A percentile compares a stretch with the other conserved stretches of the same genome.
These are phyloP conservation scores for Leptothorax acervorum DNA, from an alignment of 2,888 invertebrate species.

Conservation along the genomic window DNA sequence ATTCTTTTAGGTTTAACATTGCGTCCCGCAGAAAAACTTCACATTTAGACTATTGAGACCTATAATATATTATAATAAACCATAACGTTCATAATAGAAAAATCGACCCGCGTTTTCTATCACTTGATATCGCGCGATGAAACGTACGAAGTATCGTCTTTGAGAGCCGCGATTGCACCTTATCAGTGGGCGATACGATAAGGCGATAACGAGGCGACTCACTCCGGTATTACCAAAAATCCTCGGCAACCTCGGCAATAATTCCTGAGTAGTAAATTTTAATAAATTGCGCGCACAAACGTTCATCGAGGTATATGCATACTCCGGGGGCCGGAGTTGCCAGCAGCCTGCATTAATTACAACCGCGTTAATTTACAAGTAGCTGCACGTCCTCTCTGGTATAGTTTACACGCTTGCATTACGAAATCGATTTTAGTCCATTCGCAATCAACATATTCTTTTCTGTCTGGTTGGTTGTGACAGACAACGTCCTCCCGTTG, in stretches of 20 bases:
- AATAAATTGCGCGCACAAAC: constrained; percentile 29
- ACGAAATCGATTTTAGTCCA: constrained; percentile 44
- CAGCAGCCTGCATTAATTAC: constrained; percentile 37
- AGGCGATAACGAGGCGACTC: constrained; percentile 76
- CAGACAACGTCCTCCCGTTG: background rate
- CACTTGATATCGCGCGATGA: constrained; percentile 62
- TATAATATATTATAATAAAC: background rate
- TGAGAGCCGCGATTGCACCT: constrained; percentile 74
- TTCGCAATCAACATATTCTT: background rate
- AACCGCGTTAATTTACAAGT: constrained; percentile 43
- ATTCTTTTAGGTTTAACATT: background rate
- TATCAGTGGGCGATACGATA: constrained; percentile 78
- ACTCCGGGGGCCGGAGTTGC: background rate
- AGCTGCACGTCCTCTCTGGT: background rate
- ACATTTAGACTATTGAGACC: background rate
- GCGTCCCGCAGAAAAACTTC: background rate
- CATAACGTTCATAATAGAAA: background rate
- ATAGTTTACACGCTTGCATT: constrained; percentile 31
- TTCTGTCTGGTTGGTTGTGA: background rate
- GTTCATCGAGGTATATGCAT: background rate
- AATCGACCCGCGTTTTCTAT: constrained; percentile 14
- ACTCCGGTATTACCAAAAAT: constrained; percentile 76
- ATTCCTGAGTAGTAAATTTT: constrained; percentile 51
- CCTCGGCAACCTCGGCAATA: constrained; percentile 50
- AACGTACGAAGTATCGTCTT: constrained; percentile 70